Conservation (phyloP, 1,140 invertebrate species). For the Archivesica marissinica region DNA sequence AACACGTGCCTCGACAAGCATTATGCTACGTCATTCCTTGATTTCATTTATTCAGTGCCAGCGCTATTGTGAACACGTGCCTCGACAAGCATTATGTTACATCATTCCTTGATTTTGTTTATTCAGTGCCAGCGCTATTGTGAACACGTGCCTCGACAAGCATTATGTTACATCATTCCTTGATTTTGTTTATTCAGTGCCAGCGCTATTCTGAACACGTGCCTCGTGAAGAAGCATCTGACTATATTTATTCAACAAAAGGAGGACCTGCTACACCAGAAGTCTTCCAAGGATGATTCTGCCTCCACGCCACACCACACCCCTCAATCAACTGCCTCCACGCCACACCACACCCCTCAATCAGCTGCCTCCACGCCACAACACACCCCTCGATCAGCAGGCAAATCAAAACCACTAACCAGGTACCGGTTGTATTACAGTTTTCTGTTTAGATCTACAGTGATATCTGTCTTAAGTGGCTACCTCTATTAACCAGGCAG, state of each 20-base stretch:
- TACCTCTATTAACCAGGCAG: no score
- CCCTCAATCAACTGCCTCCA: neutral
- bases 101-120: no score
- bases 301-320: neutral
- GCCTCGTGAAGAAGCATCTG: constrained; percentile 76
- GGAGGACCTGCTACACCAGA: constrained; percentile 76
- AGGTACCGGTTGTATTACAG: no score
- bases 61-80: no score
- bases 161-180: constrained; percentile 74
- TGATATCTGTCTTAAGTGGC: no score
- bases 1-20: no score
- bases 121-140: constrained; percentile 80
- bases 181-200: constrained; percentile 79
- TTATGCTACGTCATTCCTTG: no score
- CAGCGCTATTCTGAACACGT: constrained; percentile 77
- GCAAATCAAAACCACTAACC: neutral
- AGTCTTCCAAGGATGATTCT: constrained; percentile 59
- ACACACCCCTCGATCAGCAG: neutral
- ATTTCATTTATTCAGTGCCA: no score
- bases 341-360: neutral
- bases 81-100: no score
- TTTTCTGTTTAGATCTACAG: no score
- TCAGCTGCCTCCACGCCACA: neutral
- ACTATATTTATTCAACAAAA: constrained; percentile 79
- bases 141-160: constrained; percentile 75